Evolutionary conservation across 2,888 invertebrate species (phyloP).

Genomic region (Hypena proboscidalis): DNA sequence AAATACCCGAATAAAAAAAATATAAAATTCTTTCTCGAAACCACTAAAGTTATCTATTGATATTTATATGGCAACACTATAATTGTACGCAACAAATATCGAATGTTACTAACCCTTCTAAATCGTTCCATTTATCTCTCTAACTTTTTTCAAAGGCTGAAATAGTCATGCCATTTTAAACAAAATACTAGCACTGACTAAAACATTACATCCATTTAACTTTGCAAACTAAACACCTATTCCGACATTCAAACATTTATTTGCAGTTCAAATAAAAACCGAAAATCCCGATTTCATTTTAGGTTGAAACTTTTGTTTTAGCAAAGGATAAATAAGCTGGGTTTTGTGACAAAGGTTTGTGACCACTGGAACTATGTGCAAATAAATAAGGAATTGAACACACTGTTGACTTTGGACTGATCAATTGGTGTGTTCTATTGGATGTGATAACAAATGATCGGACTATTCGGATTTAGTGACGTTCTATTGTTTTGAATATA

Average conservation of each 20-base stretch:
- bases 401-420: constrained; percentile 16
- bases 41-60: too few species aligned
- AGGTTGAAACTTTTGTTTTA: constrained; percentile 24
- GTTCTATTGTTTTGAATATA: neutral
- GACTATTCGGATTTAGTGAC: neutral
- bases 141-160: too few species aligned
- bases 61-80: too few species aligned
- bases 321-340: constrained; percentile 33
- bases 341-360: constrained; percentile 35
- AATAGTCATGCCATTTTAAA: too few species aligned
- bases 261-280: constrained; percentile 5
- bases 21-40: too few species aligned
- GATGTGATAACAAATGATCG: neutral
- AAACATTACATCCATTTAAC: neutral
- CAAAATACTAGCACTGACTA: too few species aligned
- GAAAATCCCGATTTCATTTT: constrained; percentile 12
- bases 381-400: constrained; percentile 48
- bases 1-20: too few species aligned
- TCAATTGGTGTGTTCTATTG: constrained; percentile 8
- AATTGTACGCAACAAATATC: too few species aligned
- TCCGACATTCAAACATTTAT: neutral
- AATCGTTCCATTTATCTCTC: too few species aligned
- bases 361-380: constrained; percentile 44
- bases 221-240: neutral
- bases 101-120: too few species aligned